Base-by-base conservation (phyloP, 2,113 vertebrate genomes). In the Etheostoma cragini region DNA sequence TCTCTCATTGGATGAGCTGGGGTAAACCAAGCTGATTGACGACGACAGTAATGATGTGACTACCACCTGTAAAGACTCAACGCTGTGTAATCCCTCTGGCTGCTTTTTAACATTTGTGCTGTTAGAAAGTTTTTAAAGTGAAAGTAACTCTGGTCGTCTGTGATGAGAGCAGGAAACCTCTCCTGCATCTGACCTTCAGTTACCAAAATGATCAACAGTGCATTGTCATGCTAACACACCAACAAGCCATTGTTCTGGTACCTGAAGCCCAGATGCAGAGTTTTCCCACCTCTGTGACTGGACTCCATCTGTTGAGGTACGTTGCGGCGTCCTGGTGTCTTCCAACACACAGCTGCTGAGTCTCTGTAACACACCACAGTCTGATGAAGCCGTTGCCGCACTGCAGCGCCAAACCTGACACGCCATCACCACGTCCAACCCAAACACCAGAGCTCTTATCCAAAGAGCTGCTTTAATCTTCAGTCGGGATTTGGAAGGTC, bases 21-120 rank as follows among this genome's bases (percentile, higher is more conserved):
- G 81, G 78, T 73, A 64, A 84, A 77, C 16, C 7, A 86, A 71
- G 87, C 85, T 82, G 89, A 89, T 87, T 68, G 82, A 83, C 56
- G 68, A 88, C 88, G 71, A 93, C 90, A 56, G 92, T 85, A 80
- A 95, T 94, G 93, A 93, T 88, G 80, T 88, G 90, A 86, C 92
- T 88, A 63, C 90, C 85, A 15, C 70, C 22, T n/a, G 17, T 6
- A 5, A 15, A 19, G 35, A 24, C 74, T 72, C 75, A 1, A 30
- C 30, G 56, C 80, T 22, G 66, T 67, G 77, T 52, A 57, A 30
- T 42, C 68, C 24, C 54, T 50, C 35, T 3, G 38, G 49, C 53
- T 47, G 74, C 38, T 66, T 65, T 42, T 47, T 11, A 46, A 73
- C 60, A 35, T 19, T 33, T 35, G 16, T 61, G 30, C 11, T 45